Conservation (phyloP, 2,113 vertebrate species). For the Machaerirhynchus nigripectus region DNA sequence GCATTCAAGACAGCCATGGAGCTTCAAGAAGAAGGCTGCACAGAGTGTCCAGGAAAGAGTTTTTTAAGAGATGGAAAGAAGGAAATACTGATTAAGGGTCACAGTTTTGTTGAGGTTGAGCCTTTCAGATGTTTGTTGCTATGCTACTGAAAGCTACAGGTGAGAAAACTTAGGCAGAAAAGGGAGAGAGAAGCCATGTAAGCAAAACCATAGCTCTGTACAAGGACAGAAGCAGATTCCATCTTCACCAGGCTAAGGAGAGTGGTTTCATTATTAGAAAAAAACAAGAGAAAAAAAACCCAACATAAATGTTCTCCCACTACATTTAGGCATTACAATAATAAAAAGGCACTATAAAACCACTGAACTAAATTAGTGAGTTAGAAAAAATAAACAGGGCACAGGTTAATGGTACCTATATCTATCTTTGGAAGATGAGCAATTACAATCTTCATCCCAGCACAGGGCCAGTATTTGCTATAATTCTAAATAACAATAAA, state of each 20-base stretch:
- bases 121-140: background rate
- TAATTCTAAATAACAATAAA: background rate
- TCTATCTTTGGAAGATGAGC: background rate
- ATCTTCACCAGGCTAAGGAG: background rate
- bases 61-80: background rate
- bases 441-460: background rate
- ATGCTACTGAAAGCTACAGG: background rate
- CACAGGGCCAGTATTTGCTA: background rate
- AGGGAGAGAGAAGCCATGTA: background rate
- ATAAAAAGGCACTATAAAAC: background rate
- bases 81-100: background rate
- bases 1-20: background rate
- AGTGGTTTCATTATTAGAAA: background rate
- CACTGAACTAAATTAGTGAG: background rate
- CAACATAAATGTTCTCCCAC: background rate
- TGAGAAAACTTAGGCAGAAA: background rate
- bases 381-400: background rate
- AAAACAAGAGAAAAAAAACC: rapidly evolving
- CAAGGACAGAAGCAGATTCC: background rate
- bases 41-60: background rate
- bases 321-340: background rate
- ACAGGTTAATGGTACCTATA: background rate
- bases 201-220: background rate
- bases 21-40: background rate
- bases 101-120: background rate